Conservation (phyloP, 2,797 vertebrate genomes). For the Epinephelus malabaricus region DNA sequence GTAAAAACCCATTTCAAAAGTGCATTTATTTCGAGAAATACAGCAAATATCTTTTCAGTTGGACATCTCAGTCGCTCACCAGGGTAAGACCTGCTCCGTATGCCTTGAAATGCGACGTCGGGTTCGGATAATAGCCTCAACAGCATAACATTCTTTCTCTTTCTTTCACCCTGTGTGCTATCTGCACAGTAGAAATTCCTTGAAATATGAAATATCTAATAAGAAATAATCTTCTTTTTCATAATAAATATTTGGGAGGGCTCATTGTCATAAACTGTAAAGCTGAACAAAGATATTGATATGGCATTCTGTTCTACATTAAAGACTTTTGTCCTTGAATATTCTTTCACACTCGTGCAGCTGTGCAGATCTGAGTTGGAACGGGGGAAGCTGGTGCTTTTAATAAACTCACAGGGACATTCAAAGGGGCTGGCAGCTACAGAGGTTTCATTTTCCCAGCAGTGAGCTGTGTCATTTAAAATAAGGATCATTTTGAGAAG, state of each 20-base stretch:
- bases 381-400: slow-evolving; percentile 81
- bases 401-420: slow-evolving; percentile 85
- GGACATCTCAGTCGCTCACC: slow-evolving; percentile 57
- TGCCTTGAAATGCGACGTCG: slow-evolving; percentile 60
- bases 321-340: slow-evolving; percentile 83
- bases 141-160: slow-evolving; percentile 37
- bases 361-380: slow-evolving; percentile 77
- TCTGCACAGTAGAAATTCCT: slow-evolving; percentile 50
- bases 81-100: slow-evolving; percentile 49
- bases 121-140: slow-evolving; percentile 59
- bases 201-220: slow-evolving; percentile 55
- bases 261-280: slow-evolving; percentile 66
- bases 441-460: slow-evolving; percentile 83
- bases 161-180: slow-evolving; percentile 32
- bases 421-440: slow-evolving; percentile 83
- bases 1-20: slow-evolving; percentile 73
- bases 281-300: slow-evolving; percentile 73
- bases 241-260: slow-evolving; percentile 72
- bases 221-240: slow-evolving; percentile 61
- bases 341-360: slow-evolving; percentile 77
- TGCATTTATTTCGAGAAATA: slow-evolving; percentile 75
- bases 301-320: slow-evolving; percentile 76
- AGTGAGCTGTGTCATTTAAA: slow-evolving; percentile 84
- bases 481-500: slow-evolving; percentile 81
- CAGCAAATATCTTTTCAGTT: slow-evolving; percentile 59